These are phyloP conservation scores for Dreissena rostriformis DNA, from an alignment of 1,140 invertebrate species.

Conservation along the genomic window DNA sequence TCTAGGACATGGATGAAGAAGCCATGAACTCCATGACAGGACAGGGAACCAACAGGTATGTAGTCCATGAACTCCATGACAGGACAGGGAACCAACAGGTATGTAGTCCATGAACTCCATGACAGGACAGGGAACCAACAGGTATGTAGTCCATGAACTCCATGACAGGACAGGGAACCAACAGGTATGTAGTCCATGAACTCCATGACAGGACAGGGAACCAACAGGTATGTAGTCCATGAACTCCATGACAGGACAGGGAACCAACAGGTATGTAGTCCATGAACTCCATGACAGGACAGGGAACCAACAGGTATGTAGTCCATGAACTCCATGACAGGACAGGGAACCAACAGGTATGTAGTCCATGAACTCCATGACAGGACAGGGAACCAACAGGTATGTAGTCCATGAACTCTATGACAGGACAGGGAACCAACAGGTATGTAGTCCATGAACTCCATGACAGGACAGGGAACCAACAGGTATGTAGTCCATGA, in stretches of 20 bases:
- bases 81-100: slow-evolving; percentile 67
- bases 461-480: background rate
- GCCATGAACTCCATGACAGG: slow-evolving; percentile 58
- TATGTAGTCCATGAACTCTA: background rate
- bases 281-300: background rate
- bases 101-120: slow-evolving; percentile 49
- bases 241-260: background rate
- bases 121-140: slow-evolving; percentile 64
- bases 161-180: slow-evolving; percentile 62
- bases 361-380: background rate
- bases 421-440: background rate
- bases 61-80: slow-evolving; percentile 47
- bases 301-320: background rate
- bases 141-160: slow-evolving; percentile 56
- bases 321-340: background rate
- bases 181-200: slow-evolving; percentile 56
- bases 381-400: background rate
- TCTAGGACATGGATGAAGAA: slow-evolving; percentile 62
- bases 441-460: background rate
- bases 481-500: background rate
- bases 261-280: background rate
- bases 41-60: slow-evolving; percentile 66
- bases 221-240: background rate
- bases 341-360: background rate
- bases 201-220: background rate